Evolutionary conservation across 2,113 vertebrate genomes (phyloP).

Genomic region (Indicator maculatus): DNA sequence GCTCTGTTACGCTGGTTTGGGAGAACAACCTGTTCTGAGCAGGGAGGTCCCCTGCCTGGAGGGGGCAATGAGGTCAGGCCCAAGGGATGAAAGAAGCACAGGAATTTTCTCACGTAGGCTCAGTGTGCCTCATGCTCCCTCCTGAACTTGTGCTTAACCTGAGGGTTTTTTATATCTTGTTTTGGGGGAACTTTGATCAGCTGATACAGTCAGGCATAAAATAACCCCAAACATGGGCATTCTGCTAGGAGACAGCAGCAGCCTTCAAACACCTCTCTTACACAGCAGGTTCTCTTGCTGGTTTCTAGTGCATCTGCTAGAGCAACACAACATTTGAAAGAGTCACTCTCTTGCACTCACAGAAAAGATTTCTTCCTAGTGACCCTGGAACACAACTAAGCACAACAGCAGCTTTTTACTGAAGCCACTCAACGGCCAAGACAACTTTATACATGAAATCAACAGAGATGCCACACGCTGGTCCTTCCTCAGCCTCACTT

Average conservation of each 20-base stretch:
- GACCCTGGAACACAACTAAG: not conserved
- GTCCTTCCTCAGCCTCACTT: not conserved
- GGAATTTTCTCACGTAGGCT: constrained; percentile 14
- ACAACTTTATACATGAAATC: not conserved
- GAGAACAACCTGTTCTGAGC: constrained; percentile 54
- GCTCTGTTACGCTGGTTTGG: fast-evolving
- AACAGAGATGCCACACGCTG: not conserved
- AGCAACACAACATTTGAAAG: not conserved
- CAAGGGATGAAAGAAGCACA: not conserved
- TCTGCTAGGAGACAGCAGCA: not conserved
- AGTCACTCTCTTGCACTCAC: not conserved
- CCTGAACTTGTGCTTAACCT: constrained; percentile 18
- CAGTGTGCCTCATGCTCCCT: not conserved
- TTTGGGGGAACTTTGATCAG: constrained; percentile 7
- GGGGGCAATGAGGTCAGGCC: not conserved
- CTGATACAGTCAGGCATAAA: not conserved
- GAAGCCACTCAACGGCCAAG: not conserved
- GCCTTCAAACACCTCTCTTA: not conserved
- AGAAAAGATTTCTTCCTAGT: not conserved
- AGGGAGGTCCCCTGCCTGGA: constrained; percentile 8
- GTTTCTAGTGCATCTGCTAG: not conserved
- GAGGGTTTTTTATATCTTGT: constrained; percentile 34
- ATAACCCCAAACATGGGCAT: constrained; percentile 31
- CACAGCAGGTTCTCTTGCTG: not conserved
- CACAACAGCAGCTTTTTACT: not conserved